Percentiles rank a stretch among this genome's conserved stretches.
These are phyloP conservation scores for Ciconia maguari DNA, from an alignment of 2,113 vertebrate species.

Conservation along the genomic window DNA sequence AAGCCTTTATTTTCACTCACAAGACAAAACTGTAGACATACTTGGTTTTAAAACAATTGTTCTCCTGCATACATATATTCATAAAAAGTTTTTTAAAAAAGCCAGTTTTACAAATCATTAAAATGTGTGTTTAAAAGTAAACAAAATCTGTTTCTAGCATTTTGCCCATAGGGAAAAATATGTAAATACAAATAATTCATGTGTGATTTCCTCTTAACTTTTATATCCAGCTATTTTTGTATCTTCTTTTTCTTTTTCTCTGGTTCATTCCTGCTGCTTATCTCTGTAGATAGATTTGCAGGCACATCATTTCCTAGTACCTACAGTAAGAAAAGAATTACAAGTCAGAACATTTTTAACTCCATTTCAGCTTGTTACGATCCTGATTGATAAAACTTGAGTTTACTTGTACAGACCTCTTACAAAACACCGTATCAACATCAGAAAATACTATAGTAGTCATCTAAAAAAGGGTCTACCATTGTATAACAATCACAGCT, in stretches of 20 bases:
- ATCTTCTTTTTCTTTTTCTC: slow-evolving; percentile 85
- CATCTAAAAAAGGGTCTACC: background rate
- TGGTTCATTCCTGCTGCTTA: slow-evolving; percentile 70
- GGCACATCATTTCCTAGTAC: slow-evolving; percentile 77
- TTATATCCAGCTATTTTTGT: slow-evolving; percentile 66
- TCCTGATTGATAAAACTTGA: background rate
- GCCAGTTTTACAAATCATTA: slow-evolving; percentile 43
- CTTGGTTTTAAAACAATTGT: background rate
- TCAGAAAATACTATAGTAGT: background rate
- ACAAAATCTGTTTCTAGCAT: background rate
- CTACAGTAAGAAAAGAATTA: slow-evolving; percentile 65
- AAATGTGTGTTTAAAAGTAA: slow-evolving; percentile 56
- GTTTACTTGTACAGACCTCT: background rate
- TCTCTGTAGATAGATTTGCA: background rate
- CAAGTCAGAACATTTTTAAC: background rate
- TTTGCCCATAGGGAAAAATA: slow-evolving; percentile 4
- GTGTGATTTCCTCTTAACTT: background rate
- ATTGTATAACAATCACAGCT: background rate
- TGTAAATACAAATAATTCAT: background rate
- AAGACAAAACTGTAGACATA: background rate
- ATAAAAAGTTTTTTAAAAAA: background rate
- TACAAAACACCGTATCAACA: background rate
- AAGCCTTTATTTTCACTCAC: slow-evolving; percentile 18
- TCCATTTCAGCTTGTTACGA: background rate
- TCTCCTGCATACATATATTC: background rate